Evolutionary conservation across 2,797 vertebrate genomes (phyloP), one percentile per base, ranked within the genome.

Genomic region (Ceyx erithaca): DNA sequence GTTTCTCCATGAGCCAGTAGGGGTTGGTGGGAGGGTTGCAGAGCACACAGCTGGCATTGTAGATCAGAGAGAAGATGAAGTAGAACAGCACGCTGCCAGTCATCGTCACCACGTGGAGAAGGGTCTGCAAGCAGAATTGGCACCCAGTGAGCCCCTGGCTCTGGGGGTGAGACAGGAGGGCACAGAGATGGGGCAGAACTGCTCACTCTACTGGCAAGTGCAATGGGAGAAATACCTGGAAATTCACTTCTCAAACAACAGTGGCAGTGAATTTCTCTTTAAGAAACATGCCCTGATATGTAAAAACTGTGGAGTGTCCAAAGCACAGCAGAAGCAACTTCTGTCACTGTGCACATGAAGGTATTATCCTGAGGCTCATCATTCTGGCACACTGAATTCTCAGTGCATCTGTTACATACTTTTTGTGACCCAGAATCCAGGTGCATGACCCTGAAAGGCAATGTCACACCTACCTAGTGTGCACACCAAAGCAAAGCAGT

Each of bases 21-120:
- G 99, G 98, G 89, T 98, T 98, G 90, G 97, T 96, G 12, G 99
- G 98, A 49, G 98, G 98, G 97, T 98, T 99, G 96, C 99, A 99
- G 96, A 91, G 83, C 84, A 99, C 52, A 1, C 99, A 99, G 87
- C 87, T 9, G 31, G 98, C 97, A 0, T 98, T 98, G 97, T 99
- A 99, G 82, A 95, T 87, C 10, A 98, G 80, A 2, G 98, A 98
- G 75, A 99, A 96, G 23, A 94, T 4, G 31, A 99, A 96, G 97
- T 98, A 99, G 14, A 97, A 28, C 11, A 94, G 85, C 95, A 99
- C 97, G 3, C 99, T 99, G 91, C 97, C 98, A 23, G 98, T 18
- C 68, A 99, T 98, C 4, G 97, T 89, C 5, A 97, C 62, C 96
- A 97, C 96, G 21, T 99, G 99, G 80, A 98, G 94, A 81, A 96